Evolutionary conservation across 2,888 invertebrate species (phyloP).

Genomic region (Sinopyrophorus schimmeli): DNA sequence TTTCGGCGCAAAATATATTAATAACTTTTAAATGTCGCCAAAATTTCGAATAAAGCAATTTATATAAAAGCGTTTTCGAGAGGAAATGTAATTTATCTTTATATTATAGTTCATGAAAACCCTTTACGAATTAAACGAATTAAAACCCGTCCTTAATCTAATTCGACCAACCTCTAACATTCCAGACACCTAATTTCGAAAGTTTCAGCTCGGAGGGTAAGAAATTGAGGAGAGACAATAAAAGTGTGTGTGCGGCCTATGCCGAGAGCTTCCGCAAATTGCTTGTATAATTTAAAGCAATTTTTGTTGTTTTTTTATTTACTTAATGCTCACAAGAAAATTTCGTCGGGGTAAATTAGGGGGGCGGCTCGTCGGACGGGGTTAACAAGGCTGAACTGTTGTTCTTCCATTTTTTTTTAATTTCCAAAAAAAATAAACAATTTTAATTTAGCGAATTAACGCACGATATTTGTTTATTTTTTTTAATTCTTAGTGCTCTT

Average conservation of each 20-base stretch:
- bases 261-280: constrained; percentile 17
- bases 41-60: too few species aligned
- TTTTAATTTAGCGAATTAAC: too few species aligned
- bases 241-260: constrained; percentile 18
- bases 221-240: constrained; percentile 23
- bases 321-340: not conserved
- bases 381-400: too few species aligned
- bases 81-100: constrained; percentile 16
- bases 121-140: constrained; percentile 30
- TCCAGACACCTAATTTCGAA: constrained; percentile 32
- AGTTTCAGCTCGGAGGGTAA: constrained; percentile 23
- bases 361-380: too few species aligned
- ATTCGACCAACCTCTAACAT: constrained; percentile 28
- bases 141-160: constrained; percentile 28
- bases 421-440: too few species aligned
- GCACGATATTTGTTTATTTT: too few species aligned
- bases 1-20: constrained; percentile 1
- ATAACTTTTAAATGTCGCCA: too few species aligned
- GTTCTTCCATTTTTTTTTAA: too few species aligned
- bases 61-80: constrained; percentile 8
- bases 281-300: constrained; percentile 13
- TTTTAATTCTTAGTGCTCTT: too few species aligned
- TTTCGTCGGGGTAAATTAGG: too few species aligned
- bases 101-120: constrained; percentile 21
- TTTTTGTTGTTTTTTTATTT: constrained; percentile 11